These are phyloP conservation scores for Solenodon paradoxus DNA, from an alignment of 2,113 vertebrate genomes.

Conservation along the genomic window DNA sequence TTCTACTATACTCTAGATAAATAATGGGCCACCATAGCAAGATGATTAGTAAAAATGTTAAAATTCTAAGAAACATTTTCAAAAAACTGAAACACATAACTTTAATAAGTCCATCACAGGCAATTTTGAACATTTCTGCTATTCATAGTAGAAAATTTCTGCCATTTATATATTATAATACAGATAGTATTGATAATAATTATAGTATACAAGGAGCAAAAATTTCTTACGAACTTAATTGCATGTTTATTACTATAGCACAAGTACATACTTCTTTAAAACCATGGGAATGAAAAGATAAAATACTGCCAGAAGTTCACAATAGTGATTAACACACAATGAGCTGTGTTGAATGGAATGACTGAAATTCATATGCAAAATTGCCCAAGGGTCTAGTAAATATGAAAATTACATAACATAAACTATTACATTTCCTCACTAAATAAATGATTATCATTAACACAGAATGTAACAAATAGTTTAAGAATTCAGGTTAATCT, in stretches of 20 bases:
- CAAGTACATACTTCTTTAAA: not conserved
- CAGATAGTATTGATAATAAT: not conserved
- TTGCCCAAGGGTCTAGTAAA: not conserved
- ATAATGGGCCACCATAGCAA: not conserved
- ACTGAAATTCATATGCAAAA: not conserved
- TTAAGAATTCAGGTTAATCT: not conserved
- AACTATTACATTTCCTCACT: not conserved
- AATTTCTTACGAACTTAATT: not conserved
- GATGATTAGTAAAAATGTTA: not conserved
- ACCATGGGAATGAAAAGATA: not conserved
- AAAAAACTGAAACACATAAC: not conserved
- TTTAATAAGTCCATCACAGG: not conserved
- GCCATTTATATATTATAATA: too few species aligned
- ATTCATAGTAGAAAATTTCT: too few species aligned
- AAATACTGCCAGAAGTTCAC: not conserved
- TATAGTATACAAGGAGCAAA: not conserved
- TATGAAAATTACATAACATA: not conserved
- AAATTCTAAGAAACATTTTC: not conserved
- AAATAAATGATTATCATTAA: not conserved
- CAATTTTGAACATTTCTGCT: too few species aligned
- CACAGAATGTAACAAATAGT: not conserved
- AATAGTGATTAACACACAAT: too few species aligned
- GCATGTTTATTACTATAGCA: not conserved
- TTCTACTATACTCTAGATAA: not conserved
- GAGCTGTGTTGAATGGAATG: not conserved